phyloP scores from a whole-genome alignment of 1,140 invertebrate genomes.

The Calephelis virginiensis region DNA sequence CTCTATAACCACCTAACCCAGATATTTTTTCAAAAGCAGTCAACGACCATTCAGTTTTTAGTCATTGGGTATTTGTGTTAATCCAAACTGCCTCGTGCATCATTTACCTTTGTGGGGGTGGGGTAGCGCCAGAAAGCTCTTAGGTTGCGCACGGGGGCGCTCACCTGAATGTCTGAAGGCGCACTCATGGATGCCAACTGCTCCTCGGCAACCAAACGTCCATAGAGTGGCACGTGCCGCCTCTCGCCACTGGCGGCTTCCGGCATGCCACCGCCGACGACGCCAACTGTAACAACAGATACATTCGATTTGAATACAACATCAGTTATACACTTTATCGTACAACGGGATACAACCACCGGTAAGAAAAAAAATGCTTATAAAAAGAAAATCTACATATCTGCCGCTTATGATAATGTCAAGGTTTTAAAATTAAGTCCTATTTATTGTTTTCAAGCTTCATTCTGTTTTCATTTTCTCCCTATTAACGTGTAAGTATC shows the following conservation, averaged over 20 bases:
- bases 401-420: neutral
- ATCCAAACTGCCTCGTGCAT: conserved; percentile 71
- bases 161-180: conserved; percentile 87
- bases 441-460: no score
- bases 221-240: conserved; percentile 89
- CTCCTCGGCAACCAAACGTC: conserved; percentile 92
- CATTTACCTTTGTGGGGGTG: conserved; percentile 82
- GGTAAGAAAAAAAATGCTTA: no score
- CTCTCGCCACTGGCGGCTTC: conserved; percentile 76
- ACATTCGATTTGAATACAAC: neutral
- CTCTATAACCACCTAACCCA: no score
- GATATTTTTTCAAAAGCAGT: neutral
- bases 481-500: no score
- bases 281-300: conserved; percentile 67
- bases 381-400: neutral
- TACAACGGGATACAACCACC: no score
- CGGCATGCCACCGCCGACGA: conserved; percentile 71
- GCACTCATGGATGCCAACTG: conserved; percentile 83
- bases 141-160: conserved; percentile 86
- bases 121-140: conserved; percentile 93
- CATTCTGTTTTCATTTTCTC: no score
- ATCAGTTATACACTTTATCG: no score
- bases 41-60: neutral
- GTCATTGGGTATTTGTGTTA: conserved; percentile 22
- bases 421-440: neutral